Percentiles rank a stretch among this genome's conserved stretches.
These are phyloP conservation scores for Trissoscelio sp. DNA, from an alignment of 2,888 invertebrate species.

Conservation along the genomic window DNA sequence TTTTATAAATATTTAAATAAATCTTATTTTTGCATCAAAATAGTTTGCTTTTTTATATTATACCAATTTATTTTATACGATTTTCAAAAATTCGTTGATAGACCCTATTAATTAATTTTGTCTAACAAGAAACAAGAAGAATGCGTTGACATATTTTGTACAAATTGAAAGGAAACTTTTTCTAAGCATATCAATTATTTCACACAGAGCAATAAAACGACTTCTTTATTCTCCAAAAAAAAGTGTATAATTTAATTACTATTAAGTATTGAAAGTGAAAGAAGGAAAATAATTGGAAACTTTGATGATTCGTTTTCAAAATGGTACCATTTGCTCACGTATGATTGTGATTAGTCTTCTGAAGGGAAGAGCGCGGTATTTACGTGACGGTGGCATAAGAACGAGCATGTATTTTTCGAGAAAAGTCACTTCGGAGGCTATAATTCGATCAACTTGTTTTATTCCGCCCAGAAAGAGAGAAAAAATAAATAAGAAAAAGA, in stretches of 20 bases:
- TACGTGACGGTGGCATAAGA: conserved; percentile 47
- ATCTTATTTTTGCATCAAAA: no score
- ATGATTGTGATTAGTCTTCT: conserved; percentile 66
- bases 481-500: conserved; percentile 8
- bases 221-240: background rate
- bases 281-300: conserved; percentile 24
- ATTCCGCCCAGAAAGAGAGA: conserved; percentile 64
- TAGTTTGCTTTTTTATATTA: no score
- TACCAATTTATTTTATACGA: no score
- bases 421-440: conserved; percentile 59
- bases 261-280: no score
- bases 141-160: background rate
- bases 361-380: conserved; percentile 41
- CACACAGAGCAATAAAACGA: conserved; percentile 40
- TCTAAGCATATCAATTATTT: conserved; percentile 35
- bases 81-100: no score
- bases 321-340: conserved; percentile 65
- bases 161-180: conserved; percentile 18
- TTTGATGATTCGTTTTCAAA: conserved; percentile 39
- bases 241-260: background rate
- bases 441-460: conserved; percentile 66
- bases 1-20: no score
- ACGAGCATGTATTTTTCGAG: conserved; percentile 39
- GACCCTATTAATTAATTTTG: no score
- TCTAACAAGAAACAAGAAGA: no score